These are phyloP conservation scores for Labroides dimidiatus DNA, from an alignment of 2,797 vertebrate genomes.

Conservation along the genomic window DNA sequence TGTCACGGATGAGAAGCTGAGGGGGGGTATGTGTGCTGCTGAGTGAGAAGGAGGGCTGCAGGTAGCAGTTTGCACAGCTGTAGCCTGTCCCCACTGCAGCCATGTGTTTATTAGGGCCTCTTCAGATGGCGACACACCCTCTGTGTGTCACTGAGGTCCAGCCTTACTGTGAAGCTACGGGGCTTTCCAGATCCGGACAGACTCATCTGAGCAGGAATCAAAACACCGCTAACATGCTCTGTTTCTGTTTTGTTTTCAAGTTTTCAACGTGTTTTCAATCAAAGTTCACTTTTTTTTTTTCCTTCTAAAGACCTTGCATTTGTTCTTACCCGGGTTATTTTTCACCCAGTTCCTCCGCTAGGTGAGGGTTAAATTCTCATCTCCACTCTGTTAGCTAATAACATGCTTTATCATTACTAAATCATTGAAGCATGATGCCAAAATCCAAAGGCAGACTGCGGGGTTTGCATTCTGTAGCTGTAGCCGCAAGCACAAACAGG, in stretches of 20 bases:
- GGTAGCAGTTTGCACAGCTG: conserved; percentile 71
- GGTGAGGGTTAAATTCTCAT: conserved; percentile 13
- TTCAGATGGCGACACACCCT: conserved; percentile 40
- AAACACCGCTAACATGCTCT: not conserved
- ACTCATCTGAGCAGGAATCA: conserved; percentile 39
- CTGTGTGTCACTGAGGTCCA: conserved; percentile 32
- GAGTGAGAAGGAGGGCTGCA: conserved; percentile 38
- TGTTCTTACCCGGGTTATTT: not conserved
- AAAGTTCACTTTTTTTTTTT: not conserved
- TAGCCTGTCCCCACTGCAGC: conserved; percentile 12
- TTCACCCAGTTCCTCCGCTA: not conserved
- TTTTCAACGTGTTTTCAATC: not conserved
- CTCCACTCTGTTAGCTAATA: conserved; percentile 11
- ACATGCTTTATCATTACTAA: conserved; percentile 45
- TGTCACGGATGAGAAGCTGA: conserved; percentile 26
- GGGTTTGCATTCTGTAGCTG: conserved; percentile 54
- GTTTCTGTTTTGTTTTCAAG: conserved; percentile 24
- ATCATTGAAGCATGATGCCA: conserved; percentile 48
- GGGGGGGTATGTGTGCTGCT: not conserved
- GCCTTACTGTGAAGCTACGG: conserved; percentile 16
- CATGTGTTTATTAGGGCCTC: conserved; percentile 46
- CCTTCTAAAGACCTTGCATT: too few species aligned
- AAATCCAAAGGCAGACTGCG: conserved; percentile 44
- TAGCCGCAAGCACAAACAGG: conserved; percentile 70
- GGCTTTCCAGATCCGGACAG: conserved; percentile 39